phyloP scores from a whole-genome alignment of 2,888 invertebrate genomes.

The Hyposoter dolosus region DNA sequence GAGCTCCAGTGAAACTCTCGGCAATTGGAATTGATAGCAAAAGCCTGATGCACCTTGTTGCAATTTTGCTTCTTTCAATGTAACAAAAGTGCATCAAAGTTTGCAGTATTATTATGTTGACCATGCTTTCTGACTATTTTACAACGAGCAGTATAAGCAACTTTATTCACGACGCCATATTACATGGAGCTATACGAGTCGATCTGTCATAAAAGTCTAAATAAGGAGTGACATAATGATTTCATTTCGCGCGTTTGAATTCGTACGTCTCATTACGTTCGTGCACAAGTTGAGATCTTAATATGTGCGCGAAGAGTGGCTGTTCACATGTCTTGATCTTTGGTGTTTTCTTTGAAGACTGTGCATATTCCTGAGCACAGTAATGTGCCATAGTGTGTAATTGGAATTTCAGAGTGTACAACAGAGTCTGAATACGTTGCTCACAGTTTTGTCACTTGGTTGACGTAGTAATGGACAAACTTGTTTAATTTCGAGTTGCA shows the following conservation, averaged over 20 bases:
- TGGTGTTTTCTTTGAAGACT: not conserved
- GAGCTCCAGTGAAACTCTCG: too few species aligned
- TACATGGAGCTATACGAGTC: too few species aligned
- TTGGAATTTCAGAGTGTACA: slow-evolving; percentile 33
- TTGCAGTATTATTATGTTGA: not conserved
- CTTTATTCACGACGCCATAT: not conserved
- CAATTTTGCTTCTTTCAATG: too few species aligned
- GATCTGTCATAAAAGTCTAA: not conserved
- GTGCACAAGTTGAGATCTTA: slow-evolving; percentile 6
- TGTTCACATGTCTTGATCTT: slow-evolving; percentile 8
- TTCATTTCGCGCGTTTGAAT: not conserved
- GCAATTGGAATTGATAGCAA: too few species aligned
- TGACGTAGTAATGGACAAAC: slow-evolving; percentile 57
- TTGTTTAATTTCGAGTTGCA: slow-evolving; percentile 55
- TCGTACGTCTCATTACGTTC: not conserved
- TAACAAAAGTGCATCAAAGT: too few species aligned
- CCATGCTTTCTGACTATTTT: not conserved
- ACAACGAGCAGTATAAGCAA: not conserved
- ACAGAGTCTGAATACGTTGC: slow-evolving; percentile 40
- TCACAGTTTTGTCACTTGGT: slow-evolving; percentile 51
- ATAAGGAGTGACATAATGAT: not conserved
- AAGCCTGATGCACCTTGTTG: too few species aligned
- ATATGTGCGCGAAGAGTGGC: not conserved
- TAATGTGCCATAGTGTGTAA: slow-evolving; percentile 16
- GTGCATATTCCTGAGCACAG: slow-evolving; percentile 6